Base-by-base conservation (phyloP, 2,888 invertebrate species). In the Frankliniella intonsa region DNA sequence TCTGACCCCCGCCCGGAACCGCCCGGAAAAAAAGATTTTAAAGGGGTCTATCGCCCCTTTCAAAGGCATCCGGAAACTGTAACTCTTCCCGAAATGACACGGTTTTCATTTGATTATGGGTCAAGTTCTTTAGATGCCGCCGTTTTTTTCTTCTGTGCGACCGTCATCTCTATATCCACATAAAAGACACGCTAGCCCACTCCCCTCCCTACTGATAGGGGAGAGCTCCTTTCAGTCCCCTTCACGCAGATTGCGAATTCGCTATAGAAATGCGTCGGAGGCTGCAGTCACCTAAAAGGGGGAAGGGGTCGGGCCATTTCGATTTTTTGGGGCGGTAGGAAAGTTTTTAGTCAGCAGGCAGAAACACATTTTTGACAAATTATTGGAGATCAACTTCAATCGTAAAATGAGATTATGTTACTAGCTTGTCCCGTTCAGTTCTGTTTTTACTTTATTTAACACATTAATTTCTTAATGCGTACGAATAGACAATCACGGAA, bases 1-100 rank as follows among this genome's bases (percentile, higher is more conserved):
- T 38, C 38, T 38, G 38, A 38, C 55, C 55, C 55, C 55, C 51
- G 51, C 65, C 65, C 69, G 69, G 69, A n/a, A 76, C 25, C 69
- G 62, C n/a, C 62, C 62, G 62, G 55, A 55, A 55, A 62, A n/a
- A 62, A 62, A n/a, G 38, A 38, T 38, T 38, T 38, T n/a, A 62
- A n/a, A 11, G n/a, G 62, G 19, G 19, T 11, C 14, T 17, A 10
- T n/a, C 14, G 8, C 25, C 69, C 25, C 25, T 22, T 22, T 76
- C 22, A 76, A 76, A 76, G 69, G 25, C 69, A 76, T 76, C 69
- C 69, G 69, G 69, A 76, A 76, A 76, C 69, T 76, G 69, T 76
- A 76, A 76, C 69, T 76, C 69, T 76, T 76, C 69, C 69, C 69
- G 25, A 76, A 76, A 76, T 76, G 69, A 76, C 69, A 76, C 69